Base-by-base conservation (phyloP, 2,797 vertebrate species). In the Sternarchorhynchus goeldii region DNA sequence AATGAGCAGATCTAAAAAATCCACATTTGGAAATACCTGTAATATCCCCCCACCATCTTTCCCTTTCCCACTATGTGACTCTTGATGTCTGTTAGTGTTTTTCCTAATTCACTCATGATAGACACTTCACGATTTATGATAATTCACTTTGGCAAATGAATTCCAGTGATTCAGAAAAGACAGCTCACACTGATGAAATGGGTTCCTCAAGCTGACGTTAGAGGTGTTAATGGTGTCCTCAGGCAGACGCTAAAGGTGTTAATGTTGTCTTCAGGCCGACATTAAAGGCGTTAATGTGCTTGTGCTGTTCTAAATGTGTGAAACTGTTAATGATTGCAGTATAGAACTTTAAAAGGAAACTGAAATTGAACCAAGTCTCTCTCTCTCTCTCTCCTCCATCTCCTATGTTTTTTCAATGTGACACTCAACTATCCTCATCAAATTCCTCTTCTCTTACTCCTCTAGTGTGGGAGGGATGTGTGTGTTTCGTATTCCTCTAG, bases 341-440 rank as follows among this genome's bases (percentile, higher is more conserved):
- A 14, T 41, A 41, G 12, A 41, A 39, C 10, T 29, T 73, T 25
- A 25, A 25, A 25, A 25, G 25, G 1, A n/a, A 2, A 16, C 20
- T 60, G 34, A 70, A 32, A 55, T 32, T 14, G n/a, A 34, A n/a
- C 36, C 6, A 16, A 63, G 5, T 34, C 77, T 62, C 68, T 58
- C 86, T 89, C 74, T 73, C 75, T 84, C 86, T 87, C 83, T 81
- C 79, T n/a, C 75, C 20, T n/a, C 75, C 20, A 66, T 16, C 36
- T 50, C 55, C 75, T 39, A 68, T 62, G 34, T 7, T 36, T 36
- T 25, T 36, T 36, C 34, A 36, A 7, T 36, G 34, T 36, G 34
- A 36, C 10, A 12, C 12, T 50, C 2, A 3, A 10, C 14, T 50
- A 10, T 50, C 45, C 4, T 41, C 39, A 12, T 12, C 45, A 50